Base-by-base conservation (phyloP, 2,797 vertebrate genomes). In the Halcyon chelicuti region DNA sequence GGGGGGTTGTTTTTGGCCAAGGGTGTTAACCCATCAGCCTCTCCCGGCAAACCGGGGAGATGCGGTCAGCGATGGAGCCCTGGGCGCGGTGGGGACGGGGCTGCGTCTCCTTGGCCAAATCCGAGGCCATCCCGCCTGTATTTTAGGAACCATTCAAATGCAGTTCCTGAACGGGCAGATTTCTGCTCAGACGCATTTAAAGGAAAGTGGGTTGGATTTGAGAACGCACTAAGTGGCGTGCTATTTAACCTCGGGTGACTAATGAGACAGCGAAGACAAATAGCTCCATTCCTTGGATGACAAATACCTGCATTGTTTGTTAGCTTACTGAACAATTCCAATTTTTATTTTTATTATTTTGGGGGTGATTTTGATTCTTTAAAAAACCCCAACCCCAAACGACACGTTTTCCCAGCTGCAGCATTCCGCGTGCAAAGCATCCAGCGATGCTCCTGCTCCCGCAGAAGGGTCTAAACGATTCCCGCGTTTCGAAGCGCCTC, bases 191-290 rank as follows among this genome's bases (percentile, higher is more conserved):
- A 9, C 14, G 3, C 19, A 28, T 81, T 81, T 51, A 47, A 42
- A 85, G 67, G 68, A 31, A 61, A 46, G 70, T 3, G 91, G 86
- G 37, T 28, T 63, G 90, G 80, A 35, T 93, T 65, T 67, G 86
- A 55, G 33, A 87, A 4, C 14, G 91, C 90, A 6, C 57, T 79
- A 16, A 79, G 37, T 14, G 78, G 70, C 67, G 8, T 11, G 57
- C 60, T 79, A 15, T 71, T 94, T 93, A 93, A 93, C 92, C 95
- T 91, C 86, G 87, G 88, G 5, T 77, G 88, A 9, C 90, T 94
- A 82, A 80, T 28, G 75, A 89, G 93, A 92, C 71, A 42, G 1
- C 19, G 86, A 65, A 86, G 94, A 94, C 78, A 80, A 86, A 95
- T 71, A 52, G 72, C 94, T 93, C 74, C 25, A 2, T 77, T 93